Evolutionary conservation across 2,113 vertebrate genomes (phyloP).

Genomic region (Pelecanus crispus): DNA sequence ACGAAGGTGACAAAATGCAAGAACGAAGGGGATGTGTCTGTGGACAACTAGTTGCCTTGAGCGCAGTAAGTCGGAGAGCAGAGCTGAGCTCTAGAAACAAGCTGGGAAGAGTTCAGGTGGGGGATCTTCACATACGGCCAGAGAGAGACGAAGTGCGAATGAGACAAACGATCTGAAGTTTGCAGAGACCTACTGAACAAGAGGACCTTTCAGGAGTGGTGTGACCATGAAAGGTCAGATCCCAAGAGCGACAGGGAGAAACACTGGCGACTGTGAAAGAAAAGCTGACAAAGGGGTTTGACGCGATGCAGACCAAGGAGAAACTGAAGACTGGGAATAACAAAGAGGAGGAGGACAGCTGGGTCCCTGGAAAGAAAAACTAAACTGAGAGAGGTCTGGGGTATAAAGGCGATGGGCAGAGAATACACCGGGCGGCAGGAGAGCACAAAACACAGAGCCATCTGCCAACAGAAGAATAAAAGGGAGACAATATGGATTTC

Average conservation of each 20-base stretch:
- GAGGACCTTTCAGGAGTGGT: background rate
- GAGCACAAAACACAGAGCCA: background rate
- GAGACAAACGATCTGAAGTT: background rate
- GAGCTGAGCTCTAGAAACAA: background rate
- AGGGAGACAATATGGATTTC: background rate
- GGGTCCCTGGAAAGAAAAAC: background rate
- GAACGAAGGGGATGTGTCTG: background rate
- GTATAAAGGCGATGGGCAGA: background rate
- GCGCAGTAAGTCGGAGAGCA: background rate
- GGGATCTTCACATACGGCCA: fast-evolving
- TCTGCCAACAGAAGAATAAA: background rate
- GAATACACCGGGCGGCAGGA: background rate
- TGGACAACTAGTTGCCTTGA: fast-evolving
- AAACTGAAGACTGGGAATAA: background rate
- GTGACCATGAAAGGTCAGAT: background rate
- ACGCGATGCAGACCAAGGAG: background rate
- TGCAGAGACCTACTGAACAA: background rate
- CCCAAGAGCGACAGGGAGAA: background rate
- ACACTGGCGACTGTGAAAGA: background rate
- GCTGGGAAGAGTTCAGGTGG: background rate
- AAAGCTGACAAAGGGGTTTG: background rate
- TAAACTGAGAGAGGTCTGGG: background rate
- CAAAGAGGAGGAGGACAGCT: slow-evolving; percentile 23
- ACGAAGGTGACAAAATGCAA: background rate
- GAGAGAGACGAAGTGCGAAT: background rate